phyloP scores from a whole-genome alignment of 2,113 vertebrate species.

The Scytalopus superciliaris region DNA sequence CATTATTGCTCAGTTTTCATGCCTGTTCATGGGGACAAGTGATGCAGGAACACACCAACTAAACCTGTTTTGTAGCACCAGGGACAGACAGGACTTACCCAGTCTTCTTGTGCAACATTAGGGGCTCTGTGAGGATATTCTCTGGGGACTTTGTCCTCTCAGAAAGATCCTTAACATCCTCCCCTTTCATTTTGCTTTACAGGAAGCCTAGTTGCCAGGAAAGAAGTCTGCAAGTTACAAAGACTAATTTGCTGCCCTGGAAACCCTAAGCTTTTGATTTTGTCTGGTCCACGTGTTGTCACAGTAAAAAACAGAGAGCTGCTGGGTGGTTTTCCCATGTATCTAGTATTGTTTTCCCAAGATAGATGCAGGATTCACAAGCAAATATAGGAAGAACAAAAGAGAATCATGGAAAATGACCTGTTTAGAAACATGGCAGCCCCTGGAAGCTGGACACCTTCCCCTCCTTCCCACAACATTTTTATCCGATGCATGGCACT shows the following conservation, averaged over 20 bases:
- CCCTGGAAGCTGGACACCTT: background rate
- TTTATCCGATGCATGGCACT: accelerated
- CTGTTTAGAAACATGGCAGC: background rate
- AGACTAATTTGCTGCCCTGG: conserved; percentile 7
- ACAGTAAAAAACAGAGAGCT: background rate
- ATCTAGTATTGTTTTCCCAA: background rate
- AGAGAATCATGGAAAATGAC: background rate
- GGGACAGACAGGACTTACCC: background rate
- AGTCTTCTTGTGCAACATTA: background rate
- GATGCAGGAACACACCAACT: background rate
- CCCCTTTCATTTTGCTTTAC: background rate
- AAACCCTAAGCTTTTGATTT: conserved; percentile 28
- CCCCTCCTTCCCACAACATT: background rate
- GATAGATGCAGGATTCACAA: background rate
- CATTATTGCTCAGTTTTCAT: background rate
- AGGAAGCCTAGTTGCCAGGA: background rate
- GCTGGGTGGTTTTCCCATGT: background rate
- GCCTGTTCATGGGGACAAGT: background rate
- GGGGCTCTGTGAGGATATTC: background rate
- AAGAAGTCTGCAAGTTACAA: background rate
- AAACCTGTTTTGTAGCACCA: background rate
- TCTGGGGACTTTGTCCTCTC: background rate
- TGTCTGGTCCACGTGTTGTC: background rate
- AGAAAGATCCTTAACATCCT: background rate
- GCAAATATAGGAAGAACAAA: background rate